These are phyloP conservation scores for Oceanodroma tethys DNA, from an alignment of 2,113 vertebrate genomes.

Conservation along the genomic window DNA sequence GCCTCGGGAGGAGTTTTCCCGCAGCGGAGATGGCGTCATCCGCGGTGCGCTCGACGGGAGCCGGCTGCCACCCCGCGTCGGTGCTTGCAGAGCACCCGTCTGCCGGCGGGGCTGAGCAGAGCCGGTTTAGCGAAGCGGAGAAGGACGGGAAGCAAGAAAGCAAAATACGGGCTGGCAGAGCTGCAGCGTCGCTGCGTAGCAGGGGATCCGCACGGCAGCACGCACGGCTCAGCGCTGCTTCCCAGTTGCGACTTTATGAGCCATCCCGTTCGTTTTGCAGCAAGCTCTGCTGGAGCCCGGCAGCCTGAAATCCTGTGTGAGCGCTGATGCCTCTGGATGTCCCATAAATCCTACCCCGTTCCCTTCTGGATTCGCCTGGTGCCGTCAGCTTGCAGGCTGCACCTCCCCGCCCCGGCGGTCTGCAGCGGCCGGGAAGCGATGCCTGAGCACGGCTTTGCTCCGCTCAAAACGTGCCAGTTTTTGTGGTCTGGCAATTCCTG, in stretches of 20 bases:
- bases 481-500: not conserved
- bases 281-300: not conserved
- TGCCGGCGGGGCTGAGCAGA: not conserved
- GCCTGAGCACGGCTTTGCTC: not conserved
- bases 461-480: accelerated
- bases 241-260: accelerated
- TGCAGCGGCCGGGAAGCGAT: not conserved
- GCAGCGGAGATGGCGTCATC: not conserved
- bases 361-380: not conserved
- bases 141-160: not conserved
- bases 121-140: not conserved
- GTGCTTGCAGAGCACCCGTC: not conserved
- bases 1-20: not conserved
- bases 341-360: accelerated
- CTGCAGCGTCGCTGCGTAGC: not conserved
- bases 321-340: accelerated
- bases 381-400: not conserved
- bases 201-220: not conserved
- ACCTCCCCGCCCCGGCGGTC: accelerated
- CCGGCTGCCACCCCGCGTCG: not conserved
- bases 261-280: not conserved
- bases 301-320: not conserved
- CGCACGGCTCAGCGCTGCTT: not conserved
- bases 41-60: accelerated
- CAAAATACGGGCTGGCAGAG: not conserved